Evolutionary conservation across 2,113 vertebrate species (phyloP).

Genomic region (Octodon degus): DNA sequence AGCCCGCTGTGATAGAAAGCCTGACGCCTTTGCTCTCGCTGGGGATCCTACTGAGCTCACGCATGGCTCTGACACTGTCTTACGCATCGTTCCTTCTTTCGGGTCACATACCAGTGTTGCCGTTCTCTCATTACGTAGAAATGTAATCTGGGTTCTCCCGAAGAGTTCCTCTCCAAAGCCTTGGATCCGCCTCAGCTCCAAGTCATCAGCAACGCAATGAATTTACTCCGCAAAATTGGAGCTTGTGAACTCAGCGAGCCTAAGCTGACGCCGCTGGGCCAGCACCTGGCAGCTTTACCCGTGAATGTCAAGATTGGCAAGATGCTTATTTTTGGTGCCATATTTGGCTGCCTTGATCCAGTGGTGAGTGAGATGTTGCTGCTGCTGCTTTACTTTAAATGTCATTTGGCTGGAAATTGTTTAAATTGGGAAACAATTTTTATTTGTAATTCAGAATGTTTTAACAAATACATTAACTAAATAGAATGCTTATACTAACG

Average conservation of each 20-base stretch:
- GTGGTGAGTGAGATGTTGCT: conserved; percentile 88
- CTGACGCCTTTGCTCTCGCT: not conserved
- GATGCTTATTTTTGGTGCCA: conserved; percentile 98
- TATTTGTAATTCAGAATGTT: not conserved
- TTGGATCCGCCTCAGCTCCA: conserved; percentile 95
- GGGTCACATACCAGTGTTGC: not conserved
- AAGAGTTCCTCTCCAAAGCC: conserved; percentile 94
- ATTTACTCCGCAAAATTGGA: conserved; percentile 93
- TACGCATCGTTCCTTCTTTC: not conserved
- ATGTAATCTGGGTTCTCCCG: conserved; percentile 95
- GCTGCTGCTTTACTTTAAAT: not conserved
- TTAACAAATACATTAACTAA: not conserved
- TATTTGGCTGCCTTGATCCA: conserved; percentile 96
- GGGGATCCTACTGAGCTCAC: not conserved
- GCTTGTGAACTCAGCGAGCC: conserved; percentile 92
- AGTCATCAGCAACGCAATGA: conserved; percentile 96
- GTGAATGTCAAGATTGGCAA: conserved; percentile 99
- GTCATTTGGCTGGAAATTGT: not conserved
- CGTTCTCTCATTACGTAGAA: conserved; percentile 87
- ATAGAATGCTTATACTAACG: not conserved
- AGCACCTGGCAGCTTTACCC: conserved; percentile 95
- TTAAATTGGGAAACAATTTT: conserved; percentile 31
- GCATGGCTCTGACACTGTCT: not conserved
- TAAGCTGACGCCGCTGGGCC: conserved; percentile 94
- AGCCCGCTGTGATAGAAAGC: not conserved